A percentile compares a stretch with the other conserved stretches of the same genome.
These are phyloP conservation scores for Battus philenor DNA, from an alignment of 1,140 invertebrate species.

Conservation along the genomic window DNA sequence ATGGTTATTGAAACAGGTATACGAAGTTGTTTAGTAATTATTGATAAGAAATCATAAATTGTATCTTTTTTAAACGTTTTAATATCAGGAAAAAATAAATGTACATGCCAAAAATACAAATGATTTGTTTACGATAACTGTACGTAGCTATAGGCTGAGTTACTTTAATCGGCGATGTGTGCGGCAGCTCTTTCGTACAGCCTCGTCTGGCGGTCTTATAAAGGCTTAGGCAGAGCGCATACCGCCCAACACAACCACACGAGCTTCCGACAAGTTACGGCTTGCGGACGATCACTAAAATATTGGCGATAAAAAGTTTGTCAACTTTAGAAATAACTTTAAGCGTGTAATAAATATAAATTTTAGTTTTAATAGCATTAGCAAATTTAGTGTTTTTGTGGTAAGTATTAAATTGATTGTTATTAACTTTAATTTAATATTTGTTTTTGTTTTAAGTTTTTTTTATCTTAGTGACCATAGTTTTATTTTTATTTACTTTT, in stretches of 20 bases:
- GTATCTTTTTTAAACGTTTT: too few relatives aligned
- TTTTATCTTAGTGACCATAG: too few relatives aligned
- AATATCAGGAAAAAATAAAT: not conserved
- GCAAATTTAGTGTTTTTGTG: not conserved
- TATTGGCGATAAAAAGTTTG: not conserved
- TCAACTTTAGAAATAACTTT: not conserved
- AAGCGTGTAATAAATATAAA: not conserved
- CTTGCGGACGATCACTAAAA: not conserved
- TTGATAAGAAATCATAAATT: too few relatives aligned
- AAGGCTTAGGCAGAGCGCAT: slow-evolving; percentile 33
- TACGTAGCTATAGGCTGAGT: not conserved
- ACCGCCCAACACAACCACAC: slow-evolving; percentile 28
- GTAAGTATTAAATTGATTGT: slow-evolving; percentile 9
- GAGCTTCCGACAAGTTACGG: slow-evolving; percentile 24
- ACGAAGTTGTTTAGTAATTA: too few relatives aligned
- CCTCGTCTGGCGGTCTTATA: slow-evolving; percentile 36
- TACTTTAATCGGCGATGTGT: slow-evolving; percentile 3
- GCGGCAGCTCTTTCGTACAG: not conserved
- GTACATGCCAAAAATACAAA: not conserved
- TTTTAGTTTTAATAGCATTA: not conserved
- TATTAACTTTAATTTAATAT: not conserved
- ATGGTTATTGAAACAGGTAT: too few relatives aligned
- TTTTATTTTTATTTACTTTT: too few relatives aligned
- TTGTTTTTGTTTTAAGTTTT: too few relatives aligned
- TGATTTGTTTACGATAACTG: not conserved